Evolutionary conservation across 2,113 vertebrate species (phyloP).

Genomic region (Onychorhynchus coronatus): DNA sequence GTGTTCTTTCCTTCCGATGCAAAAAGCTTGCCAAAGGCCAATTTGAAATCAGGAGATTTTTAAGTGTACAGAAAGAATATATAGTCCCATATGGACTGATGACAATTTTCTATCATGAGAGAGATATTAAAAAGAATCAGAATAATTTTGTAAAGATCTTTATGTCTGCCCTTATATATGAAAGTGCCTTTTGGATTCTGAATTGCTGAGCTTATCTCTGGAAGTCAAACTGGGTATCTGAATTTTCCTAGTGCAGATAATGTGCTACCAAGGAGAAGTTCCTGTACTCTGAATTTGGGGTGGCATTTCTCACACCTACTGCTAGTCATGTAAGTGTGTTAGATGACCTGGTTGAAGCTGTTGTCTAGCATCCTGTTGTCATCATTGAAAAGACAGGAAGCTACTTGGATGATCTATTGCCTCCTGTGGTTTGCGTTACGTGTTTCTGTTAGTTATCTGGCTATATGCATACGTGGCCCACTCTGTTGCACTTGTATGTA

Average conservation of each 20-base stretch:
- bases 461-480: background rate
- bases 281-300: background rate
- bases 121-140: background rate
- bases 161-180: background rate
- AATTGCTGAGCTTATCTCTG: background rate
- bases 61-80: background rate
- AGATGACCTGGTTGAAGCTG: background rate
- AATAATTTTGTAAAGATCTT: background rate
- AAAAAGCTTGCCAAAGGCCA: background rate
- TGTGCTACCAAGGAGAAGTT: background rate
- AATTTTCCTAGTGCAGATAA: background rate
- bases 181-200: background rate
- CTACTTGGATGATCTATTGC: background rate
- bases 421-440: background rate
- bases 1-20: background rate
- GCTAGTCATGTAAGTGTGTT: background rate
- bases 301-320: background rate
- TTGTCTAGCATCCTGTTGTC: background rate
- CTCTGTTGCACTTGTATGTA: background rate
- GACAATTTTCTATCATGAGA: background rate
- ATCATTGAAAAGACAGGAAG: background rate
- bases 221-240: background rate
- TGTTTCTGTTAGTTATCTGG: background rate
- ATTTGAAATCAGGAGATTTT: background rate
- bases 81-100: background rate